Conservation (phyloP, 1,140 invertebrate genomes). For the Paralvinella palmiformis region DNA sequence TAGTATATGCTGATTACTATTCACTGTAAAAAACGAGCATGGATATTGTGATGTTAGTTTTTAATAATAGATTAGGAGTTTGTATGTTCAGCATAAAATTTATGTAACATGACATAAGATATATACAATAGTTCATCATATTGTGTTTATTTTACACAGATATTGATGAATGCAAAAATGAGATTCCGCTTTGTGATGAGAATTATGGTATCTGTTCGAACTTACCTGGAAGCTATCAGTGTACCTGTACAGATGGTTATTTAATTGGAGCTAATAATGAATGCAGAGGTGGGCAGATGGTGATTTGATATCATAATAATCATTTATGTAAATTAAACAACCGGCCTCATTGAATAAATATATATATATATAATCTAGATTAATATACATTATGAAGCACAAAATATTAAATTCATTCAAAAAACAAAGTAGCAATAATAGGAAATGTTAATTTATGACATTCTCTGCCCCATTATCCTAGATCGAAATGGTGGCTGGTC, state of each 20-base stretch:
- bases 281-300: background rate
- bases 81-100: too few relatives aligned
- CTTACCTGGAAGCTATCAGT: background rate
- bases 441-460: background rate
- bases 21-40: too few relatives aligned
- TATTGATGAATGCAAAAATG: background rate
- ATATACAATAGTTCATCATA: too few relatives aligned
- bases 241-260: background rate
- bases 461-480: background rate
- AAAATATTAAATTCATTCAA: background rate
- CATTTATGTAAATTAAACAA: background rate
- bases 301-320: background rate
- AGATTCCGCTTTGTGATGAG: background rate
- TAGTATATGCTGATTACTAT: too few relatives aligned
- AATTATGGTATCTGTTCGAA: background rate
- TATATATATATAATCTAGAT: background rate
- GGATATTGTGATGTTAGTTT: too few relatives aligned
- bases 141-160: too few relatives aligned
- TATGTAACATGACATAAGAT: too few relatives aligned
- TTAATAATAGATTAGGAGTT: too few relatives aligned
- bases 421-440: background rate
- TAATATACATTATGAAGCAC: background rate
- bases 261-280: background rate
- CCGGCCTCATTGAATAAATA: background rate
- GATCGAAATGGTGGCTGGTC: conserved; percentile 11